Percentiles rank a stretch among this genome's conserved stretches.
These are phyloP conservation scores for Nothocercus julius DNA, from an alignment of 2,113 vertebrate genomes.

Conservation along the genomic window DNA sequence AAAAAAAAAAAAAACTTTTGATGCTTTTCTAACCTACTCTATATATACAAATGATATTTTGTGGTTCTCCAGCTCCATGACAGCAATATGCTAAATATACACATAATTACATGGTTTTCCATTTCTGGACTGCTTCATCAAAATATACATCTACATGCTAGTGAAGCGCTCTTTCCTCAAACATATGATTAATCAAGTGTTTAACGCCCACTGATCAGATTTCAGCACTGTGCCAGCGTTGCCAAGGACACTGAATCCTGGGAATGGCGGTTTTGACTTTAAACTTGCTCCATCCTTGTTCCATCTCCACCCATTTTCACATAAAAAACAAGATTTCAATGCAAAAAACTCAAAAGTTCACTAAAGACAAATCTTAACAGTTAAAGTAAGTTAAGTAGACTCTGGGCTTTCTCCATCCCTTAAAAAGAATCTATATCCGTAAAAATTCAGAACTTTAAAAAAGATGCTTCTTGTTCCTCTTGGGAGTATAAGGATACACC, in stretches of 20 bases:
- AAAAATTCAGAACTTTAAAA: not conserved
- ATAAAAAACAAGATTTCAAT: not conserved
- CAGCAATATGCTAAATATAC: not conserved
- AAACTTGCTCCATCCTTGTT: not conserved
- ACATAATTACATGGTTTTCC: not conserved
- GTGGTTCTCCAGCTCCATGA: not conserved
- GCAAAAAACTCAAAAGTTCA: not conserved
- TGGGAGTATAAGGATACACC: not conserved
- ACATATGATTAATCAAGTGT: not conserved
- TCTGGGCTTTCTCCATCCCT: not conserved
- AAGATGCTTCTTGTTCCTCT: not conserved
- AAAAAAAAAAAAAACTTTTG: not conserved
- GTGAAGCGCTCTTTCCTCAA: not conserved
- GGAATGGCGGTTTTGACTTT: conserved; percentile 7
- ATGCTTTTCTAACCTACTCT: not conserved
- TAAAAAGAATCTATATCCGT: not conserved
- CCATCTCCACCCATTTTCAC: not conserved
- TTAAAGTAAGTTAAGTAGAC: not conserved
- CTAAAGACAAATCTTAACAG: not conserved
- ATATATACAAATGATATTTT: not conserved
- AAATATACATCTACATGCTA: not conserved
- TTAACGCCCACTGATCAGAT: not conserved
- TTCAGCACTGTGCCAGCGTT: not conserved
- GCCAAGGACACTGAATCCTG: not conserved
- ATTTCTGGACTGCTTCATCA: not conserved